phyloP scores from a whole-genome alignment of 2,888 invertebrate genomes.

The Leptopilina syphax region DNA sequence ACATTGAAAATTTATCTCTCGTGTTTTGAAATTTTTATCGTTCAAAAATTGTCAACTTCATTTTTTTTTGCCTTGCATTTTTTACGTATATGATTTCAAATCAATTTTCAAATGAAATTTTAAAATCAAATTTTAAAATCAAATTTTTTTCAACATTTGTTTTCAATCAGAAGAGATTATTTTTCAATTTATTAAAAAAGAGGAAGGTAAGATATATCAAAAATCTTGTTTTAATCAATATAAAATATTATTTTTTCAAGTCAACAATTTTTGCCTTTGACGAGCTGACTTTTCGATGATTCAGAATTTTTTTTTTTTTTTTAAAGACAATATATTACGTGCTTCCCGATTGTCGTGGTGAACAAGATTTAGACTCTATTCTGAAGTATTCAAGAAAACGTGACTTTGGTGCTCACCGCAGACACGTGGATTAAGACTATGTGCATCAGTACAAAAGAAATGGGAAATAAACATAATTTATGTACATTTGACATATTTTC shows the following conservation, averaged over 20 bases:
- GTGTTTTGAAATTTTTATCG: background rate
- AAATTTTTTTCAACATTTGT: no score
- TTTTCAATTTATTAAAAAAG: no score
- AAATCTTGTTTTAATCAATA: no score
- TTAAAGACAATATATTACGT: conserved; percentile 27
- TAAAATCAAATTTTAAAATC: no score
- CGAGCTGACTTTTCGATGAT: background rate
- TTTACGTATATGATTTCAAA: no score
- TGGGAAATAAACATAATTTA: background rate
- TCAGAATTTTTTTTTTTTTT: background rate
- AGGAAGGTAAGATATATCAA: no score
- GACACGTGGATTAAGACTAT: background rate
- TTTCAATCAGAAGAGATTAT: no score
- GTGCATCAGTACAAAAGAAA: background rate
- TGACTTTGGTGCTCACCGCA: background rate
- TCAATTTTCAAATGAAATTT: no score
- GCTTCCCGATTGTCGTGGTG: background rate
- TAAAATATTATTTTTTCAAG: no score
- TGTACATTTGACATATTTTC: background rate
- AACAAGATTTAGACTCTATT: background rate
- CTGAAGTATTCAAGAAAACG: conserved; percentile 11
- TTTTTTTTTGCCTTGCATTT: background rate
- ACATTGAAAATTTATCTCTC: conserved; percentile 13
- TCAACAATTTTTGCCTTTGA: background rate
- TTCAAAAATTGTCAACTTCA: background rate